Base-by-base conservation (phyloP, 1,140 invertebrate genomes). In the Diorhabda carinulata region DNA sequence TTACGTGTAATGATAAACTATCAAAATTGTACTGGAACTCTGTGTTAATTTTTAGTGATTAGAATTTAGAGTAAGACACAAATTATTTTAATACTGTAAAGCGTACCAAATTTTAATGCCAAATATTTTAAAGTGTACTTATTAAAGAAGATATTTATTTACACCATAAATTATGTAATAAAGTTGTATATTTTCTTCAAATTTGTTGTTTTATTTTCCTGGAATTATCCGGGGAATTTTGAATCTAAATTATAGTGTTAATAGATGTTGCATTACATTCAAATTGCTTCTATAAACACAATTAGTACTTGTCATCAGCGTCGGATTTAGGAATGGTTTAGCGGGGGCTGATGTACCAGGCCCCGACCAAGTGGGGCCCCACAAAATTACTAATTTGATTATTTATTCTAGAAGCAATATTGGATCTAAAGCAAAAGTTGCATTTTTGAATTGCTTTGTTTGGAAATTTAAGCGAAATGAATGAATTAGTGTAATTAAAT, bases 141-240 rank as follows among this genome's bases (percentile, higher is more conserved):
- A 63, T 45, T 43, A 57, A 8, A 41, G 9, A 56, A 64, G 52
- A 47, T 64, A 64, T 64, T 64, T 64, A 64, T 64, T 64, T 64
- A 56, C 10, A 62, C 43, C 4, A 7, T 10, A 62, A 62, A 9
- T 60, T 62, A 43, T 43, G 8, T 43, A 62, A 62, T 62, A 62
- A 61, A 62, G 43, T 62, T 52, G 47, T 8, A 52, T 52, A 52
- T 52, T 52, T 52, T 52, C 47, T 25, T 25, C 25, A 25, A n/a
- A 52, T 52, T 8, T 52, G 6, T 52, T 6, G 47, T 52, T 52
- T 52, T 52, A 52, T 52, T 52, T 52, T 52, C 6, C 8, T 9
- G 5, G 5, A 2, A 52, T 5, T 52, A 9, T 5, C 8, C 5
- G 45, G 45, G 45, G 8, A 52, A 52, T 52, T 52, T 52, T 9